phyloP scores from a whole-genome alignment of 1,140 invertebrate species.

The Drosophila leontia region DNA sequence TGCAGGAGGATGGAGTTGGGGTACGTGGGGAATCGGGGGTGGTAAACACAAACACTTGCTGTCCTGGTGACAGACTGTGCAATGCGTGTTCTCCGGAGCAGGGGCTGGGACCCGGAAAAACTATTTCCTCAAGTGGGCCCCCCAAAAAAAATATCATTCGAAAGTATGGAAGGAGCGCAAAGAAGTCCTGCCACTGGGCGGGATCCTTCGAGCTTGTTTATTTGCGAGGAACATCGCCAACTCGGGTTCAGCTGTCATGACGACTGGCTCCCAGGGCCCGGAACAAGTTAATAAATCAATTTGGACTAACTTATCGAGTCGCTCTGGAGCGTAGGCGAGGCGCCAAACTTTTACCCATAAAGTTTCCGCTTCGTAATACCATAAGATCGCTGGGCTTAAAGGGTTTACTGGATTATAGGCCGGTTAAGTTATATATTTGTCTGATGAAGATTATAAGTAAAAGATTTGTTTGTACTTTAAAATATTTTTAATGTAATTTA shows the following conservation, averaged over 20 bases:
- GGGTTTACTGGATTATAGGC: background rate
- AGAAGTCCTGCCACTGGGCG: constrained; percentile 18
- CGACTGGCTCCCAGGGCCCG: constrained; percentile 46
- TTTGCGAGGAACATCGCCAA: constrained; percentile 59
- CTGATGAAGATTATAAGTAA: too few relatives aligned
- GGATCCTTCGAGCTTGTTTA: constrained; percentile 64
- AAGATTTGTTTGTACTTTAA: background rate
- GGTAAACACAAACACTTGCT: constrained; percentile 61
- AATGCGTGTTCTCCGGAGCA: constrained; percentile 68
- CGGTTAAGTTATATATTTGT: background rate
- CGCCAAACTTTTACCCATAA: constrained; percentile 68
- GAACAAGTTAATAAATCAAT: constrained; percentile 81
- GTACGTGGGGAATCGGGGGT: constrained; percentile 8
- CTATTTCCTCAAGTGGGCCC: constrained; percentile 66
- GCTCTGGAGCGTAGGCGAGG: constrained; percentile 68
- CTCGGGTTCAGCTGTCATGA: constrained; percentile 63
- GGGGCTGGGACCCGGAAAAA: constrained; percentile 12
- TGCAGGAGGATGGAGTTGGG: background rate
- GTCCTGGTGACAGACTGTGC: constrained; percentile 84
- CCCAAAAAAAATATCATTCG: constrained; percentile 66
- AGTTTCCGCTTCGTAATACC: constrained; percentile 28
- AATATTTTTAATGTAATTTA: too few relatives aligned
- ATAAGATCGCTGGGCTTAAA: constrained; percentile 1
- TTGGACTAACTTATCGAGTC: constrained; percentile 77
- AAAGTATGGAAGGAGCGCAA: constrained; percentile 26